phyloP scores from a whole-genome alignment of 2,888 invertebrate species.

The Lottia gigantea region DNA sequence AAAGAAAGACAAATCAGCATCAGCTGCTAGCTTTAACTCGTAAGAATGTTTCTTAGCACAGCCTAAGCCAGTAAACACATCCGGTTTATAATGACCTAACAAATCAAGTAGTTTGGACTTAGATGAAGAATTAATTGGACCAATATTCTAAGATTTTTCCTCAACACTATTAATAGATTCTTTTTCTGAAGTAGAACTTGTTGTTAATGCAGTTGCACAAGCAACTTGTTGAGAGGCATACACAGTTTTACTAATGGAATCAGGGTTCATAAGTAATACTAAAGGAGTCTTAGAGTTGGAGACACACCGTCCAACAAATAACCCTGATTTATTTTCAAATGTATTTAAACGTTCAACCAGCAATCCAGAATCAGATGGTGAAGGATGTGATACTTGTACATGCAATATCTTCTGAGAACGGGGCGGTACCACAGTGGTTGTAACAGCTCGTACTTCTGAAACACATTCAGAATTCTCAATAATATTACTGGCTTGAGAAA shows the following conservation, averaged over 20 bases:
- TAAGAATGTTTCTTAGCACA: not conserved
- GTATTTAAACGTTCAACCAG: not conserved
- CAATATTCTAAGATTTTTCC: not conserved
- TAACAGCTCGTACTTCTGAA: not conserved
- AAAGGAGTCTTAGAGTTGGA: not conserved
- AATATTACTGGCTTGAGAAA: not conserved
- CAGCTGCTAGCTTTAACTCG: not conserved
- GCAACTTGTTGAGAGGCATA: slow-evolving; percentile 5
- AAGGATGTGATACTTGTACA: not conserved
- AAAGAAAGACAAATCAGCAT: slow-evolving; percentile 8
- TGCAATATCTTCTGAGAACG: not conserved
- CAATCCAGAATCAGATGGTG: not conserved
- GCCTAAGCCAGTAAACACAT: not conserved
- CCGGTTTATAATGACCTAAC: not conserved
- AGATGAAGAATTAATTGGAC: not conserved
- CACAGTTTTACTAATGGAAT: not conserved
- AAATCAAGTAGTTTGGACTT: not conserved
- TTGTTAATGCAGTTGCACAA: not conserved
- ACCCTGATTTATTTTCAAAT: not conserved
- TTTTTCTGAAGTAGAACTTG: no score
- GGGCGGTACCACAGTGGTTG: not conserved
- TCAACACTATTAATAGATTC: not conserved
- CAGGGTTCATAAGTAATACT: slow-evolving; percentile 1
- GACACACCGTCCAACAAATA: not conserved
- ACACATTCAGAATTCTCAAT: not conserved